These are phyloP conservation scores for Eudyptes chrysolophus DNA, from an alignment of 2,113 vertebrate genomes.

Conservation along the genomic window DNA sequence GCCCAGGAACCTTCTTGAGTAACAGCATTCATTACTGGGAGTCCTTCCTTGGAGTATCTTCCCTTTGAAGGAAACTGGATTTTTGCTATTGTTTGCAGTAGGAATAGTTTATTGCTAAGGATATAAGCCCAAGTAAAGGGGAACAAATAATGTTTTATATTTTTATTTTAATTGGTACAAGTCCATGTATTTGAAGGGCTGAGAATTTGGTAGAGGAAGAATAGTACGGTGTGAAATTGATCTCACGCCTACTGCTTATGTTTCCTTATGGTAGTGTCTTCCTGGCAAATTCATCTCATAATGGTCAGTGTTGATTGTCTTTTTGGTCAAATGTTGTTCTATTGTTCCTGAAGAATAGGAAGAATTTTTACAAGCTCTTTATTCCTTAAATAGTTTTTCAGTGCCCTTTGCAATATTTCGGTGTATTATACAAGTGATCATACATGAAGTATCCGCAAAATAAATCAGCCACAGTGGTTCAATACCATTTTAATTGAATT, in stretches of 20 bases:
- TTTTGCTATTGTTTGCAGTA: not conserved
- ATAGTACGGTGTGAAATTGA: not conserved
- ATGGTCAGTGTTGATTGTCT: not conserved
- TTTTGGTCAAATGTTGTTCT: not conserved
- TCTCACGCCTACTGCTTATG: not conserved
- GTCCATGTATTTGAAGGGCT: not conserved
- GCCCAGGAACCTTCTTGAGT: not conserved
- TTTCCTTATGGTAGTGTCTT: not conserved
- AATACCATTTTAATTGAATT: slow-evolving; percentile 60
- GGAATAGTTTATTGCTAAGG: not conserved
- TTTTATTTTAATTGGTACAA: not conserved
- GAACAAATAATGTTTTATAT: not conserved
- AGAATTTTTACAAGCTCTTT: not conserved
- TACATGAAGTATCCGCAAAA: not conserved
- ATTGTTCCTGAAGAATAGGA: not conserved
- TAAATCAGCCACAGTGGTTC: slow-evolving; percentile 42
- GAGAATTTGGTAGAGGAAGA: not conserved
- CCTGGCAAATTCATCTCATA: not conserved
- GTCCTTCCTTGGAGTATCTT: not conserved
- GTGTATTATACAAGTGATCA: not conserved
- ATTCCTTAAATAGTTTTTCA: not conserved
- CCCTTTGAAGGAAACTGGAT: not conserved
- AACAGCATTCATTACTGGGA: not conserved
- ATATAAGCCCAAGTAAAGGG: not conserved
- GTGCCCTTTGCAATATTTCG: not conserved